Evolutionary conservation across 2,888 invertebrate genomes (phyloP).

Genomic region (Idaea straminata): DNA sequence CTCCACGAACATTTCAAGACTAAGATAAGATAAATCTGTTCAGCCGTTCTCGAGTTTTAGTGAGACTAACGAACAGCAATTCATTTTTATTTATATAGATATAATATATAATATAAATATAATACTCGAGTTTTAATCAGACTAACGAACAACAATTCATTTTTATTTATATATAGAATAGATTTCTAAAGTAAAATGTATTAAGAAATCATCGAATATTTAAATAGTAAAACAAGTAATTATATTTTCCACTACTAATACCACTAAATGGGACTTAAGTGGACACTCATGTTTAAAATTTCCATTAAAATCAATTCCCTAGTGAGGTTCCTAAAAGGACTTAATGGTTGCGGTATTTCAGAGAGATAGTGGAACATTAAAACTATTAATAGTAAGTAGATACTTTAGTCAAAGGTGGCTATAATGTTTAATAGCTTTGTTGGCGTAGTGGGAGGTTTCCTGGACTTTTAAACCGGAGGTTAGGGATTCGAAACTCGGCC

Average conservation of each 20-base stretch:
- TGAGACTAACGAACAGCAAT: too few relatives aligned
- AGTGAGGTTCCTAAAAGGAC: not conserved
- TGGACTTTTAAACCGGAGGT: not conserved
- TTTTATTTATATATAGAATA: too few relatives aligned
- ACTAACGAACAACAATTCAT: too few relatives aligned
- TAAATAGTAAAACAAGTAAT: not conserved
- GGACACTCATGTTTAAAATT: not conserved
- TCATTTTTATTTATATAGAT: too few relatives aligned
- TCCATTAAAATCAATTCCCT: slow-evolving; percentile 1
- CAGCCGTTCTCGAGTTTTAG: too few relatives aligned
- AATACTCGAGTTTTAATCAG: too few relatives aligned
- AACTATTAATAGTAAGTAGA: not conserved
- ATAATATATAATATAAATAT: too few relatives aligned
- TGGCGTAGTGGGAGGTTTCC: not conserved
- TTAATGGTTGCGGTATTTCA: slow-evolving; percentile 1
- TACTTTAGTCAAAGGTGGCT: not conserved
- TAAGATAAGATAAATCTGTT: too few relatives aligned
- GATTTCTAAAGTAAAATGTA: too few relatives aligned
- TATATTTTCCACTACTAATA: not conserved
- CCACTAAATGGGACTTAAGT: not conserved
- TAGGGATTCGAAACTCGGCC: not conserved
- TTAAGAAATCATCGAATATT: not conserved
- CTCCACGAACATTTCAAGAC: too few relatives aligned
- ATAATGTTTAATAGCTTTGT: not conserved
- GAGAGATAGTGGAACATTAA: not conserved